These are phyloP conservation scores for Patella caerulea DNA, from an alignment of 2,888 invertebrate genomes.

Conservation along the genomic window DNA sequence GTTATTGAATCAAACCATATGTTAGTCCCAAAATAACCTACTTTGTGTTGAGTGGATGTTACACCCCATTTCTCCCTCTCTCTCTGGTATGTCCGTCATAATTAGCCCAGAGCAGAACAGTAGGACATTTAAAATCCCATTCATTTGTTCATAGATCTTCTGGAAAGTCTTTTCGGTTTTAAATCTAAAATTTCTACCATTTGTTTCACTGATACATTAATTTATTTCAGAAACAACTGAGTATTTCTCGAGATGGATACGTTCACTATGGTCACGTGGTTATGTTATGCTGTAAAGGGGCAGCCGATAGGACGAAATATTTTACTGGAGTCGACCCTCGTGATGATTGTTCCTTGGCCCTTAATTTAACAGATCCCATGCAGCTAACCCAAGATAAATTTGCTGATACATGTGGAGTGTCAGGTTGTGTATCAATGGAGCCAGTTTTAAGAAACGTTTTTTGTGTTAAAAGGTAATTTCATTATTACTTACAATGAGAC, in stretches of 20 bases:
- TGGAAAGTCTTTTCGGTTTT: too few relatives aligned
- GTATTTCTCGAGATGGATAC: conserved; percentile 62
- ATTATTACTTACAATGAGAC: neutral
- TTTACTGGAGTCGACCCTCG: conserved; percentile 55
- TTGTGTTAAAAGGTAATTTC: conserved; percentile 58
- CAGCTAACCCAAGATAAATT: conserved; percentile 45
- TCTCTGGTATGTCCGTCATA: too few relatives aligned
- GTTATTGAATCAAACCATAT: too few relatives aligned
- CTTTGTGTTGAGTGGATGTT: too few relatives aligned
- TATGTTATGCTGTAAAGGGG: conserved; percentile 58
- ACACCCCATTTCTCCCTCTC: too few relatives aligned
- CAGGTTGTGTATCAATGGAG: conserved; percentile 42
- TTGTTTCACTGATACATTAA: too few relatives aligned
- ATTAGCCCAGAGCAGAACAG: too few relatives aligned
- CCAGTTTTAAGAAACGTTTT: conserved; percentile 57
- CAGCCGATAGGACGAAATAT: conserved; percentile 51
- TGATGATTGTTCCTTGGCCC: conserved; percentile 52
- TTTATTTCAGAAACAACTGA: conserved; percentile 53
- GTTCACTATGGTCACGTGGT: conserved; percentile 69
- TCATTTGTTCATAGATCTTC: too few relatives aligned
- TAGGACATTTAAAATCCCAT: too few relatives aligned
- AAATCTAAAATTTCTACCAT: too few relatives aligned
- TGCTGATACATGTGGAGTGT: conserved; percentile 45
- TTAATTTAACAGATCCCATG: conserved; percentile 47
- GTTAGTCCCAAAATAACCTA: too few relatives aligned